Evolutionary conservation across 2,797 vertebrate species (phyloP).

Genomic region (Pangasius krempfi): DNA sequence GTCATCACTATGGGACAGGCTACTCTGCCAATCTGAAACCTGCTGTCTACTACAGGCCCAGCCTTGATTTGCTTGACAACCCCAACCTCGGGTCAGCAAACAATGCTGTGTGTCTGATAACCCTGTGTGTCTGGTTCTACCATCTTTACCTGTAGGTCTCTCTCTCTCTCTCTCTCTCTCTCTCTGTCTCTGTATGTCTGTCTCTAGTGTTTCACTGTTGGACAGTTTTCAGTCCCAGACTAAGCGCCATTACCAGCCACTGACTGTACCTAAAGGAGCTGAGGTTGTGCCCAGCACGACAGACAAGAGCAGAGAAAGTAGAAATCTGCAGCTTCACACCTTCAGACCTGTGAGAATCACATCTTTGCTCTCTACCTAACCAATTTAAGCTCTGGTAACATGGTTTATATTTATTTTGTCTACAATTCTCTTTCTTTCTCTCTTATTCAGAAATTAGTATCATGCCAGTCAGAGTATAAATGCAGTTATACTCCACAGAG

Average conservation of each 20-base stretch:
- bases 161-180: slow-evolving; percentile 4
- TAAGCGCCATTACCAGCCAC: slow-evolving; percentile 57
- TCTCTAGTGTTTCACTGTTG: background rate
- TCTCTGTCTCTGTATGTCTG: background rate
- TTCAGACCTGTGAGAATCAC: slow-evolving; percentile 26
- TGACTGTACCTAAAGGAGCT: slow-evolving; percentile 15
- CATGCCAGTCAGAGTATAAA: slow-evolving; percentile 62
- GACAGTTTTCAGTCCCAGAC: slow-evolving; percentile 61
- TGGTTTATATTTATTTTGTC: background rate
- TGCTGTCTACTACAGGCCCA: slow-evolving; percentile 58
- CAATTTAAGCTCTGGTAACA: background rate
- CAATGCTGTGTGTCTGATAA: slow-evolving; percentile 18
- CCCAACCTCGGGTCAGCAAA: slow-evolving; percentile 64
- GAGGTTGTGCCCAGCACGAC: slow-evolving; percentile 36
- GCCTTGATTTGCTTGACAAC: slow-evolving; percentile 63
- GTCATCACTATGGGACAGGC: slow-evolving; percentile 50
- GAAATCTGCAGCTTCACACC: slow-evolving; percentile 43
- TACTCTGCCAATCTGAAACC: slow-evolving; percentile 65
- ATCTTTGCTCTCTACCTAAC: background rate
- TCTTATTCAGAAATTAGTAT: slow-evolving; percentile 29
- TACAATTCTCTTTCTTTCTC: background rate
- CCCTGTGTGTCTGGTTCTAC: background rate
- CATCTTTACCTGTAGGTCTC: background rate
- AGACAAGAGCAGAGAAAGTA: slow-evolving; percentile 41
- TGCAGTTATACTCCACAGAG: slow-evolving; percentile 43